Evolutionary conservation across 2,888 invertebrate genomes (phyloP), one percentile per base, ranked within the genome.

Genomic region (Bellardia pandia): DNA sequence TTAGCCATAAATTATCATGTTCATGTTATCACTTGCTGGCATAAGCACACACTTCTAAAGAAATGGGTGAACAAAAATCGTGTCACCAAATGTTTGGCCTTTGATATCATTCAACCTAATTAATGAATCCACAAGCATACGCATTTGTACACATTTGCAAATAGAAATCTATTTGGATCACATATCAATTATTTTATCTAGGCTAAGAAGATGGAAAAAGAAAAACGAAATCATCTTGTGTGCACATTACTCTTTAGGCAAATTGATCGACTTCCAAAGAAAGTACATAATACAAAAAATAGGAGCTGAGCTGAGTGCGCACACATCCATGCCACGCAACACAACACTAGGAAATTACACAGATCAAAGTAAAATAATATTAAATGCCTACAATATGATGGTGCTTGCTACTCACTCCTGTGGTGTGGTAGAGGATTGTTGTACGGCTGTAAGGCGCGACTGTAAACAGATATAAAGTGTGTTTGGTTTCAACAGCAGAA

Each of bases 141-240:
- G 1, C 23, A 23, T 23, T 23, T 23, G 45, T 9, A 37, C 48
- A 48, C 45, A 68, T 60, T 33, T 48, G 48, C 30, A 60, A 60
- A 69, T 45, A 60, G 7, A 66, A 48, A 60, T 58, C 66, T 77
- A 84, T 86, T 74, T 84, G 77, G 84, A 77, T 40, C 69, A 84
- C 77, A 77, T 84, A 81, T 84, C 74, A 87, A 87, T 87, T 84
- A 81, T 81, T 69, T 84, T 87, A 84, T 87, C 81, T 77, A 86
- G 86, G 83, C 83, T 83, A 76, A 87, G 51, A 83, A 62, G 77
- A 77, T 56, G 64, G 51, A 66, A 64, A 23, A 75, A 30, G 23
- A 37, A 76, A 60, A 77, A 77, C 64, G 30, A 68, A 82, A 78
- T 79, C 58, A 71, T 83, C 40, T 75, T 42, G 64, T 80, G 71